Percentiles rank a stretch among this genome's conserved stretches.
These are phyloP conservation scores for Zygothrica quintamaculata DNA, from an alignment of 2,888 invertebrate species.

Conservation along the genomic window DNA sequence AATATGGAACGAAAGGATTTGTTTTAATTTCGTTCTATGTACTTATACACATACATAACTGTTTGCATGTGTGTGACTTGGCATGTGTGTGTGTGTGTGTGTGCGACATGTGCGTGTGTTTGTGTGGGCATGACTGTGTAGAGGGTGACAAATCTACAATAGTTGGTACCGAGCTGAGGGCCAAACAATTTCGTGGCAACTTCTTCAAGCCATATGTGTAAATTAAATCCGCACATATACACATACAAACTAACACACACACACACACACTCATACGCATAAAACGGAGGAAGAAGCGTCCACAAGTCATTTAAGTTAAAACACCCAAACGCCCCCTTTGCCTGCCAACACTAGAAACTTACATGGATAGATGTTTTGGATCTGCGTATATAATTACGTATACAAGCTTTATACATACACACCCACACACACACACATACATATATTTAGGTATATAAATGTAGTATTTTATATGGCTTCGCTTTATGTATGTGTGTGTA, in stretches of 20 bases:
- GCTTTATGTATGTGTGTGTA: not conserved
- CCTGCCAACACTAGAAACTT: too few relatives aligned
- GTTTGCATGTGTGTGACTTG: slow-evolving; percentile 1
- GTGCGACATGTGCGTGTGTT: slow-evolving; percentile 3
- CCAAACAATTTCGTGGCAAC: slow-evolving; percentile 51
- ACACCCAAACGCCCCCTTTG: not conserved
- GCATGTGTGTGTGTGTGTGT: not conserved
- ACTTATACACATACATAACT: slow-evolving; percentile 17
- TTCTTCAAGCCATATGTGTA: slow-evolving; percentile 60
- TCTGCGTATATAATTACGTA: slow-evolving; percentile 2
- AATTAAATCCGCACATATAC: slow-evolving; percentile 42
- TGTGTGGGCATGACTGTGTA: not conserved
- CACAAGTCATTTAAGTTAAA: slow-evolving; percentile 53
- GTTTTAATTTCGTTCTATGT: slow-evolving; percentile 75
- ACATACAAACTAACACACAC: slow-evolving; percentile 14
- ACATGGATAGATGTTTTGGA: slow-evolving; percentile 1
- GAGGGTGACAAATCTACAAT: slow-evolving; percentile 55
- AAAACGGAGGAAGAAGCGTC: slow-evolving; percentile 16
- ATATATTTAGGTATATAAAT: slow-evolving; percentile 2
- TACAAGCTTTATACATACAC: slow-evolving; percentile 14
- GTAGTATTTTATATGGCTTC: slow-evolving; percentile 31
- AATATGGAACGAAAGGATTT: slow-evolving; percentile 82
- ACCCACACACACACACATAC: not conserved
- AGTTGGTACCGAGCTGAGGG: slow-evolving; percentile 48
- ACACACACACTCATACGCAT: slow-evolving; percentile 16